phyloP scores from a whole-genome alignment of 2,888 invertebrate species.

The Adela reaumurella region DNA sequence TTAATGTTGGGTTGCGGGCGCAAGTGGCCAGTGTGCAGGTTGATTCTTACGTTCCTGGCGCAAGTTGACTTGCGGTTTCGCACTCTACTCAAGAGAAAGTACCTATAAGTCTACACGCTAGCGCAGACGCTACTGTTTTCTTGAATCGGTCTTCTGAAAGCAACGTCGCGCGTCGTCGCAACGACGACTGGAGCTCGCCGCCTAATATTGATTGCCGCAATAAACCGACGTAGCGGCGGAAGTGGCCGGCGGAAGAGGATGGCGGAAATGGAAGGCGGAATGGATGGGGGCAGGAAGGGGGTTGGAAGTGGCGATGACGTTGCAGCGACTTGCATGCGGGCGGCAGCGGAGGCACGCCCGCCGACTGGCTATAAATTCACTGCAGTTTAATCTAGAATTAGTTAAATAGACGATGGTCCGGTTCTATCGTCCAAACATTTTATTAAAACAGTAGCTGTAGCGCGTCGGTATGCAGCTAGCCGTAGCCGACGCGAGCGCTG shows the following conservation, averaged over 20 bases:
- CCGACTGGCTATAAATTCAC: neutral
- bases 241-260: neutral
- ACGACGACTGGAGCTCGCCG: neutral
- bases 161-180: too few relatives aligned
- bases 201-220: neutral
- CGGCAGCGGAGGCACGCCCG: neutral
- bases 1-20: neutral
- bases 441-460: neutral
- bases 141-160: too few relatives aligned
- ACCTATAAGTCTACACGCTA: too few relatives aligned
- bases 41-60: too few relatives aligned
- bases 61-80: neutral
- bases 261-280: too few relatives aligned
- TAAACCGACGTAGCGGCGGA: neutral
- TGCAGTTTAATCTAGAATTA: neutral
- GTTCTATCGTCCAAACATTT: neutral
- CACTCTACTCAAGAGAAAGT: too few relatives aligned
- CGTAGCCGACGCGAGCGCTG: too few relatives aligned
- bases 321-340: neutral
- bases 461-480: too few relatives aligned
- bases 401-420: neutral
- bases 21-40: too few relatives aligned
- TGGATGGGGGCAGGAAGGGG: too few relatives aligned
- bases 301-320: neutral
- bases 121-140: too few relatives aligned